Base-by-base conservation (phyloP, 2,113 vertebrate genomes). In the Progne subis region DNA sequence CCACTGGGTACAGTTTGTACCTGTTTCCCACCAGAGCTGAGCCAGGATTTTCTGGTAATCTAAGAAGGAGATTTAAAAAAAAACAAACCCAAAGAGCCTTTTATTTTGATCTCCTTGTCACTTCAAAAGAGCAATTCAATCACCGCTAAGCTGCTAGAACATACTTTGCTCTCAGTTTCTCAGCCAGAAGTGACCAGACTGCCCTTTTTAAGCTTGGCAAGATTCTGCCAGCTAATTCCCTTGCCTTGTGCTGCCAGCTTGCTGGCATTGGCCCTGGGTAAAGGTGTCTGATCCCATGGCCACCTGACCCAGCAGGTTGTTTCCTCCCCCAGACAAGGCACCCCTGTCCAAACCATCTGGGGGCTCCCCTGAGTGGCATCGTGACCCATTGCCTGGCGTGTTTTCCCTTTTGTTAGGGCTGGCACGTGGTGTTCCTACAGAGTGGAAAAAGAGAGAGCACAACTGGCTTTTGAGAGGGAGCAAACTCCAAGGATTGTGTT, bases 1-100 rank as follows among this genome's bases (percentile, higher is more conserved):
- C 97, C 80, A 97, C 98, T 98, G 98, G 97, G 99, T 92, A 99
- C 98, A 0, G 97, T 98, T 98, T 99, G 99, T 96, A 99, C 98
- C 94, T 97, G 70, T 94, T 97, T 98, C 85, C 98, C 98, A 75
- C 99, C 98, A 37, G 98, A 95, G 75, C 80, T 98, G 79, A 99
- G 97, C 80, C 96, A 96, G 97, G 99, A 98, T 95, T 98, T 98
- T 95, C 99, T 97, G 69, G 96, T 98, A 82, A 99, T 98, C 98
- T 98, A 94, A 84, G 64, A 64, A 92, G 86, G 39, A 68, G 72
- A 85, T 89, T 88, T 69, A 43, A 75, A 64, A 47, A 32, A 23
- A 39, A 31, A 15, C 57, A 43, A 43, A 13, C 61, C 46, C 71
- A 92, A 68, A 88, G 11, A 74, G 37, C 19, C 43, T 72, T 95